These are phyloP conservation scores for Pogonognathellus flavescens DNA, from an alignment of 1,140 invertebrate species.

Conservation along the genomic window DNA sequence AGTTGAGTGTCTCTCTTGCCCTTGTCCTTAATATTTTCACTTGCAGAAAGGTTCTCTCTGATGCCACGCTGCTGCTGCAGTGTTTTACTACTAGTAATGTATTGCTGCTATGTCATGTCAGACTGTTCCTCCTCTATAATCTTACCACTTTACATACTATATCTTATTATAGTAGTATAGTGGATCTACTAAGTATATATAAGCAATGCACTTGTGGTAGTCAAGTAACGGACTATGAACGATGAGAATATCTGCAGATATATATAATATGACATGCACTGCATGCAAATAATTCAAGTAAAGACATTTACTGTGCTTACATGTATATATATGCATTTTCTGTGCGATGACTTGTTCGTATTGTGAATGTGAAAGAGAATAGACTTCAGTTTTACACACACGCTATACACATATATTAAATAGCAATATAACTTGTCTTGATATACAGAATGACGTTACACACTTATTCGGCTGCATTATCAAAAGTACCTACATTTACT, in stretches of 20 bases:
- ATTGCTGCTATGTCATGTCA: neutral
- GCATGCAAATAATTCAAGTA: constrained; percentile 16
- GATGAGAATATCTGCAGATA: neutral
- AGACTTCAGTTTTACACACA: no score
- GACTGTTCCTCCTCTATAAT: no score
- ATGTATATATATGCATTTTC: neutral
- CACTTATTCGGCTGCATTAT: no score
- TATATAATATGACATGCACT: constrained; percentile 14
- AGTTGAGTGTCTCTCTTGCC: constrained; percentile 35
- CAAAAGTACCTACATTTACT: no score
- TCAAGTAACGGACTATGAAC: neutral
- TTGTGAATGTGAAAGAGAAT: no score
- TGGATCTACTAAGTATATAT: neutral
- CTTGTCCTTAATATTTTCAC: constrained; percentile 50
- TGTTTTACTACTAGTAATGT: neutral
- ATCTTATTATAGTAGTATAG: neutral
- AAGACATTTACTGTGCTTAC: neutral
- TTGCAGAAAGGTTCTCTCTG: constrained; percentile 40
- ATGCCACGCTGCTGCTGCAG: neutral
- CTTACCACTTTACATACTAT: no score
- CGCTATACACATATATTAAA: no score
- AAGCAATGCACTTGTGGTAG: constrained; percentile 25
- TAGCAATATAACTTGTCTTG: no score
- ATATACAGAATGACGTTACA: no score
- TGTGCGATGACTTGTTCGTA: no score